A percentile compares a stretch with the other conserved stretches of the same genome.
Conservation (phyloP, 2,113 vertebrate genomes). For the Pteruthius melanotis region DNA sequence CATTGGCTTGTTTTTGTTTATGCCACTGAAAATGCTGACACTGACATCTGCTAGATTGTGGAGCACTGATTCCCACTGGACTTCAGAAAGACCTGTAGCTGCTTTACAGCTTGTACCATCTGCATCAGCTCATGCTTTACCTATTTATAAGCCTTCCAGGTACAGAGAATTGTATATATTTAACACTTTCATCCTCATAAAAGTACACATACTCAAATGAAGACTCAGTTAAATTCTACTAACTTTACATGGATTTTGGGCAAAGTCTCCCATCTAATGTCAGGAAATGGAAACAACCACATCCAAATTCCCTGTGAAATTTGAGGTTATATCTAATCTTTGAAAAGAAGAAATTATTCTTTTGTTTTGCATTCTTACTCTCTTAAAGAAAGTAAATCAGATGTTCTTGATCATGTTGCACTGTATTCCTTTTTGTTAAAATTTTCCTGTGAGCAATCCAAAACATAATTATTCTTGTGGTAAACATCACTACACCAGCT, state of each 20-base stretch:
- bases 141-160: background rate
- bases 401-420: background rate
- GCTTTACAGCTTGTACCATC: background rate
- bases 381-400: background rate
- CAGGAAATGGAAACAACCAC: constrained; percentile 26
- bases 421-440: background rate
- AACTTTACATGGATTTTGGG: background rate
- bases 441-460: background rate
- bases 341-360: background rate
- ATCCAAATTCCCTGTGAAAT: background rate
- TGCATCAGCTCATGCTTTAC: background rate
- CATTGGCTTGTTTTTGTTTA: background rate
- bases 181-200: background rate
- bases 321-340: background rate
- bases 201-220: background rate
- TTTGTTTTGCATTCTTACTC: background rate
- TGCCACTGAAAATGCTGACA: background rate
- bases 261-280: background rate
- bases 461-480: background rate
- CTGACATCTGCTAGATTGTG: background rate
- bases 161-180: background rate
- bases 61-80: background rate
- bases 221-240: constrained; percentile 46
- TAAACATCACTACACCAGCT: background rate
- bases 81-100: background rate